Percentiles rank a stretch among this genome's conserved stretches.
Conservation (phyloP, 2,113 vertebrate genomes). For the Mesembrinibis cayennensis region DNA sequence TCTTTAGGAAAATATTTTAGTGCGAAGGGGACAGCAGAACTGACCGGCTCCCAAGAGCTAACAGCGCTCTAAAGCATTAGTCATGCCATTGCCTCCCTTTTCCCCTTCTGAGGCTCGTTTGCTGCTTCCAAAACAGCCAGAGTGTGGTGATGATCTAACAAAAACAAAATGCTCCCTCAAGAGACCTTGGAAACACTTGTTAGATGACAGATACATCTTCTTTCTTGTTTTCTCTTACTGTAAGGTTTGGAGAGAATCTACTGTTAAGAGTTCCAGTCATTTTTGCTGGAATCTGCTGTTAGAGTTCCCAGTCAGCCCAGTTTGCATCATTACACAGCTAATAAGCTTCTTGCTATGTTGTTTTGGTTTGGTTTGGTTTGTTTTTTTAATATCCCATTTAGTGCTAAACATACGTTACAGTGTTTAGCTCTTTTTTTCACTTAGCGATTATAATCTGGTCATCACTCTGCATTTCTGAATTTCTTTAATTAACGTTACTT, state of each 20-base stretch:
- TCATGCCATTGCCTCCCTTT: neutral
- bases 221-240: neutral
- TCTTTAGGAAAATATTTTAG: neutral
- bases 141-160: neutral
- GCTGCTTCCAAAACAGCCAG: neutral
- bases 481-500: neutral
- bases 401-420: neutral
- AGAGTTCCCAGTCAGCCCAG: neutral
- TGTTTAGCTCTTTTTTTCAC: neutral
- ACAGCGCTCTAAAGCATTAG: neutral
- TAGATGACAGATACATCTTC: neutral
- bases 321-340: neutral
- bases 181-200: neutral
- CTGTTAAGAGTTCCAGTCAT: neutral
- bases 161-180: neutral
- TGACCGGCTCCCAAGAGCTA: neutral
- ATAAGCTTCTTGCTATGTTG: neutral
- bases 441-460: neutral
- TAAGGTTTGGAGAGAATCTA: neutral
- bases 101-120: neutral
- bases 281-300: neutral
- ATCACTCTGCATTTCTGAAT: neutral
- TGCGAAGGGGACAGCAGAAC: neutral
- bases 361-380: neutral
- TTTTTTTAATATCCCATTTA: neutral